A percentile compares a stretch with the other conserved stretches of the same genome.
phyloP scores from a whole-genome alignment of 1,140 invertebrate genomes.

The Drosophila parvula region DNA sequence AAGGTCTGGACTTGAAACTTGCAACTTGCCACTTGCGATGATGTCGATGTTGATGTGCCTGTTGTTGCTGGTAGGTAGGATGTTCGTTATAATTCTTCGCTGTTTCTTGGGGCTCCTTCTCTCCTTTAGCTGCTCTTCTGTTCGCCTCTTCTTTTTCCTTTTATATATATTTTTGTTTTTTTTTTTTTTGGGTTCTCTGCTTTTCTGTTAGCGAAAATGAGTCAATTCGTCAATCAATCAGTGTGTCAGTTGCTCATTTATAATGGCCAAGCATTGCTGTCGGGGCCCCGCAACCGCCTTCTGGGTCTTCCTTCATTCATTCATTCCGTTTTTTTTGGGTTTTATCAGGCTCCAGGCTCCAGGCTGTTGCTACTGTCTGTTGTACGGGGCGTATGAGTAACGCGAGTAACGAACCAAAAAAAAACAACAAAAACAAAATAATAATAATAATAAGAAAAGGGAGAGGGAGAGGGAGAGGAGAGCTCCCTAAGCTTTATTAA shows the following conservation, averaged over 20 bases:
- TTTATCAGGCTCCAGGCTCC: constrained; percentile 32
- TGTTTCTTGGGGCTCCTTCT: constrained; percentile 6
- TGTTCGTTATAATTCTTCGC: constrained; percentile 48
- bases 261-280: constrained; percentile 55
- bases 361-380: constrained; percentile 58
- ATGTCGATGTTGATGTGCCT: constrained; percentile 11
- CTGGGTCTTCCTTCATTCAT: constrained; percentile 24
- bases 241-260: constrained; percentile 79
- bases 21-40: constrained; percentile 21
- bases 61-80: constrained; percentile 24
- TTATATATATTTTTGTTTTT: not conserved
- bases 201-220: constrained; percentile 63
- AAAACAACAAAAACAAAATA: not conserved
- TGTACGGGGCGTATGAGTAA: constrained; percentile 62
- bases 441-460: not conserved
- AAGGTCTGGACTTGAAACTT: constrained; percentile 52
- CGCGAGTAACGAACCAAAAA: constrained; percentile 2
- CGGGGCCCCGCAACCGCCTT: constrained; percentile 7
- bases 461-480: not conserved
- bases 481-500: constrained; percentile 40
- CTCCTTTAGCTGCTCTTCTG: constrained; percentile 3
- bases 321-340: not conserved
- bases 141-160: not conserved
- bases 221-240: constrained; percentile 81
- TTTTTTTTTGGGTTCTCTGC: constrained; percentile 20